Conservation (phyloP, 23 tunicate genomes). For the Trididemnum miniatum region DNA sequence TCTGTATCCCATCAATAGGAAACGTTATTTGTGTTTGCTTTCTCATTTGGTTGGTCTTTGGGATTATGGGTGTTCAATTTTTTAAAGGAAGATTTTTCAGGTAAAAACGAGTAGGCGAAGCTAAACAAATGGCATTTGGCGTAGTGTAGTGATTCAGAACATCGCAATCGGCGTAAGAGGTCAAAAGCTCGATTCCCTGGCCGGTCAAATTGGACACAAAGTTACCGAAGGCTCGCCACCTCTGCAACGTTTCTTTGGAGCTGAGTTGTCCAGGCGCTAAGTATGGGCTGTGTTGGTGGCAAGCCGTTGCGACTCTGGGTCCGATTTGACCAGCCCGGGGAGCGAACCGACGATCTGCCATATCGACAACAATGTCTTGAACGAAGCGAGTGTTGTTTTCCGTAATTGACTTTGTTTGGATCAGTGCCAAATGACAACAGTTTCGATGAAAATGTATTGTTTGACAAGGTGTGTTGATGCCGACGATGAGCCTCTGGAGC, state of each 20-base stretch:
- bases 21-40: conserved; percentile 93
- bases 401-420: too few relatives aligned
- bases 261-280: background rate
- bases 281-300: background rate
- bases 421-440: too few relatives aligned
- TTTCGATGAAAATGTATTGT: background rate
- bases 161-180: too few relatives aligned
- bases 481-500: conserved; percentile 20
- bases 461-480: conserved; percentile 39
- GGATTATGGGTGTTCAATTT: conserved; percentile 93
- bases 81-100: conserved; percentile 88
- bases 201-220: background rate
- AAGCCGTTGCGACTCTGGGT: too few relatives aligned
- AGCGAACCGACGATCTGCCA: too few relatives aligned
- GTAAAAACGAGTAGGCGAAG: too few relatives aligned
- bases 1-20: conserved; percentile 94
- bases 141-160: too few relatives aligned
- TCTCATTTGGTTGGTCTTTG: conserved; percentile 93
- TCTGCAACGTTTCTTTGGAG: background rate
- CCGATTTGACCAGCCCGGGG: too few relatives aligned
- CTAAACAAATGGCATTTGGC: too few relatives aligned
- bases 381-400: too few relatives aligned
- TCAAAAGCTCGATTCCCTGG: too few relatives aligned
- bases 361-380: background rate
- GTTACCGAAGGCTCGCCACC: background rate